Evolutionary conservation across 2,888 invertebrate genomes (phyloP), one percentile per base, ranked within the genome.

Genomic region (Polietes domitor): DNA sequence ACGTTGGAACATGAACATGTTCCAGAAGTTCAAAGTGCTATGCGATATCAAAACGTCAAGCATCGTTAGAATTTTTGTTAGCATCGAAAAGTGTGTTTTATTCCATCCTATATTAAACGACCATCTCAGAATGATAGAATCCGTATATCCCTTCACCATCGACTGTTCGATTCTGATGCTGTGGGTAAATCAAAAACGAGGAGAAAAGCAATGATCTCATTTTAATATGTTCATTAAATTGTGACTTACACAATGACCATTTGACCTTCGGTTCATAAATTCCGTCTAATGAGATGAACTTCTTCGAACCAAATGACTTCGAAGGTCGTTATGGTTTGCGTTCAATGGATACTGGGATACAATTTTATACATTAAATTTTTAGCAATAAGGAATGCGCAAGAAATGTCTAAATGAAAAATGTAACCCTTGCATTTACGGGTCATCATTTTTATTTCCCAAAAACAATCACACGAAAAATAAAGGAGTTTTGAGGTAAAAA

Each of bases 401-500:
- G n/a, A 53, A 76, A 71, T 80, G 21, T 68, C 26, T 41, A 68
- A 70, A 21, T 17, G 53, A 71, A 50, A 47, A 75, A 26, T 71
- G 61, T 71, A 78, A 85, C 63, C 75, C 71, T 76, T 71, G 71
- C 58, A 37, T 37, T 37, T 77, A 55, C 74, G 43, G n/a, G n/a
- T 82, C 70, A 63, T 74, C 32, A 24, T 41, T 50, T 53, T 5
- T 10, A 41, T 61, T 47, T 43, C 21, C 43, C 68, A 47, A n/a
- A n/a, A n/a, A n/a, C n/a, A n/a, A n/a, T n/a, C n/a, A n/a, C n/a
- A n/a, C n/a, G n/a, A n/a, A 61, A 74, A 77, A 10, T 47, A 74
- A 72, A 74, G 28, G n/a, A 65, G 78, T 88, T 89, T 89, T 89
- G 87, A 89, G 89, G 89, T 86, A 90, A 89, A 89, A 89, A 87